Conservation (phyloP, 2,113 vertebrate genomes). For the Platichthys flesus region DNA sequence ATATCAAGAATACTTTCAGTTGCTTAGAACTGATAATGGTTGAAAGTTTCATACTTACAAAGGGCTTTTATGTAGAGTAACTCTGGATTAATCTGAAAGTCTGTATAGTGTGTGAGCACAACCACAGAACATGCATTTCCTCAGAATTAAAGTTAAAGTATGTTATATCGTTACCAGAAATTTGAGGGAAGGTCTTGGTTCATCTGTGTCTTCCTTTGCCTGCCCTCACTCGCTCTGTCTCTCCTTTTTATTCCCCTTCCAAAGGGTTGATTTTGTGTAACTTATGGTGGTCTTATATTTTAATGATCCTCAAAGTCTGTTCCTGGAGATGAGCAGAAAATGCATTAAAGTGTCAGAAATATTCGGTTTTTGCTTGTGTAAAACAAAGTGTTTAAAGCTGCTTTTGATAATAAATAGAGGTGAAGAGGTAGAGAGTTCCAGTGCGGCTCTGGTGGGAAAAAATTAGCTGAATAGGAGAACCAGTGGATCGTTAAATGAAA, state of each 20-base stretch:
- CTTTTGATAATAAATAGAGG: conserved; percentile 69
- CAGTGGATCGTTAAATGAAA: conserved; percentile 39
- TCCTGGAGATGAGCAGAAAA: conserved; percentile 45
- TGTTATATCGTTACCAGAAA: conserved; percentile 27
- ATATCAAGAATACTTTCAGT: conserved; percentile 31
- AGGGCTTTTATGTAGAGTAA: conserved; percentile 16
- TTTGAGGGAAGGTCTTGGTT: conserved; percentile 20
- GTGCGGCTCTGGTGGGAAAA: background rate
- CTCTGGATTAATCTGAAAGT: background rate
- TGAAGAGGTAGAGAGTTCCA: conserved; percentile 28
- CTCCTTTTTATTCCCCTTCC: background rate
- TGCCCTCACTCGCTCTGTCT: background rate
- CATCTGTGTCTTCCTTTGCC: conserved; percentile 10
- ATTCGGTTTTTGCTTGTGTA: conserved; percentile 48
- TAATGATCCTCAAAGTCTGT: conserved; percentile 30
- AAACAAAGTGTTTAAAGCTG: conserved; percentile 49
- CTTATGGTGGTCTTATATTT: conserved; percentile 46
- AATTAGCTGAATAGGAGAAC: conserved; percentile 7
- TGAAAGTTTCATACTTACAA: conserved; percentile 40
- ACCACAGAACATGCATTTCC: conserved; percentile 26
- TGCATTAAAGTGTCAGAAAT: conserved; percentile 32
- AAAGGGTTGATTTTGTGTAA: conserved; percentile 51
- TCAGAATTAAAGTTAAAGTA: conserved; percentile 29
- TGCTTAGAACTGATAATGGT: conserved; percentile 31
- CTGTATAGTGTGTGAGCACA: conserved; percentile 7